Evolutionary conservation across 2,888 invertebrate genomes (phyloP).

Genomic region (Maniola hyperantus): DNA sequence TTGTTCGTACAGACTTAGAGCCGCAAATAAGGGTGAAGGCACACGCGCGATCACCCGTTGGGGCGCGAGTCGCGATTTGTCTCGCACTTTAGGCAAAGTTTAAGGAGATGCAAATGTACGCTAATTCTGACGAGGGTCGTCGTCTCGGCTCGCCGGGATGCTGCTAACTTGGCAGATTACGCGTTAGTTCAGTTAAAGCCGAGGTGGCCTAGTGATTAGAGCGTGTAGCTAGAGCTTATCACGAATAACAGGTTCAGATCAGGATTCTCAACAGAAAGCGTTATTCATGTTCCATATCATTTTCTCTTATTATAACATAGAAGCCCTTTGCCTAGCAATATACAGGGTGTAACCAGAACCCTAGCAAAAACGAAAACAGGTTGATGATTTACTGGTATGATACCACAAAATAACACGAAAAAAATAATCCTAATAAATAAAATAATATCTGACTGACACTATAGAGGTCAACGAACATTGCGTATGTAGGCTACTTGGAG

Average conservation of each 20-base stretch:
- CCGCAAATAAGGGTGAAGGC: constrained; percentile 27
- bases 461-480: too few relatives aligned
- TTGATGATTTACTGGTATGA: too few relatives aligned
- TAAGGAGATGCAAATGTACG: constrained; percentile 56
- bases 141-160: constrained; percentile 23
- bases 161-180: constrained; percentile 11
- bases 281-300: too few relatives aligned
- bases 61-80: constrained; percentile 32
- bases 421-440: too few relatives aligned
- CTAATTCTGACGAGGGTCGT: constrained; percentile 48
- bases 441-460: too few relatives aligned
- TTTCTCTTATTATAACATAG: too few relatives aligned
- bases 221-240: not conserved
- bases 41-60: constrained; percentile 32
- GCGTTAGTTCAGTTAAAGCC: not conserved
- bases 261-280: too few relatives aligned
- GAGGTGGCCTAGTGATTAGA: not conserved
- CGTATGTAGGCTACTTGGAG: too few relatives aligned
- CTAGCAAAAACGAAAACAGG: too few relatives aligned
- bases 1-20: constrained; percentile 39
- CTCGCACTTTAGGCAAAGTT: constrained; percentile 41
- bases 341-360: too few relatives aligned
- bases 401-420: too few relatives aligned
- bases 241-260: not conserved
- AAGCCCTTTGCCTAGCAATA: too few relatives aligned